Conservation (phyloP, 2,113 vertebrate species). For the Numenius arquata region DNA sequence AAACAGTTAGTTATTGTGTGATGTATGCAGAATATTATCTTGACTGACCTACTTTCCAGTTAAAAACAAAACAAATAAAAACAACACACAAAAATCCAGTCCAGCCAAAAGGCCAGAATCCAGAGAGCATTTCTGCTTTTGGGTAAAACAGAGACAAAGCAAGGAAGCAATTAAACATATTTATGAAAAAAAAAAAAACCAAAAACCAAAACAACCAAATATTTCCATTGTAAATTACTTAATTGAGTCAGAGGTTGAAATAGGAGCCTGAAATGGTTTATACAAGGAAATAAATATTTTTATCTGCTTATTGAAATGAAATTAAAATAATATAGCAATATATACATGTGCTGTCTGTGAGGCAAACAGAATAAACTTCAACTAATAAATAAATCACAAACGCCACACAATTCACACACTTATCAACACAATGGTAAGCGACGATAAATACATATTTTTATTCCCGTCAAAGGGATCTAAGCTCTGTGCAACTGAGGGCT, state of each 20-base stretch:
- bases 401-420: background rate
- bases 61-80: background rate
- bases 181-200: background rate
- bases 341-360: background rate
- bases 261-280: background rate
- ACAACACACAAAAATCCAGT: background rate
- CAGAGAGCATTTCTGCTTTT: background rate
- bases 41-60: background rate
- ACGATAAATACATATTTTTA: background rate
- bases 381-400: conserved; percentile 7
- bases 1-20: background rate
- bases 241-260: background rate
- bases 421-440: background rate
- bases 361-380: background rate
- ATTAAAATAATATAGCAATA: conserved; percentile 7
- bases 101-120: background rate
- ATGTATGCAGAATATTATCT: background rate
- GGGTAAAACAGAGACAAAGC: background rate
- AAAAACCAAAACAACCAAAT: background rate
- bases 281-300: background rate
- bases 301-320: background rate
- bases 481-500: background rate
- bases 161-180: conserved; percentile 15
- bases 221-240: background rate
- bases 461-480: background rate